Conservation (phyloP, 2,797 vertebrate species). For the Rhynchonycteris naso region DNA sequence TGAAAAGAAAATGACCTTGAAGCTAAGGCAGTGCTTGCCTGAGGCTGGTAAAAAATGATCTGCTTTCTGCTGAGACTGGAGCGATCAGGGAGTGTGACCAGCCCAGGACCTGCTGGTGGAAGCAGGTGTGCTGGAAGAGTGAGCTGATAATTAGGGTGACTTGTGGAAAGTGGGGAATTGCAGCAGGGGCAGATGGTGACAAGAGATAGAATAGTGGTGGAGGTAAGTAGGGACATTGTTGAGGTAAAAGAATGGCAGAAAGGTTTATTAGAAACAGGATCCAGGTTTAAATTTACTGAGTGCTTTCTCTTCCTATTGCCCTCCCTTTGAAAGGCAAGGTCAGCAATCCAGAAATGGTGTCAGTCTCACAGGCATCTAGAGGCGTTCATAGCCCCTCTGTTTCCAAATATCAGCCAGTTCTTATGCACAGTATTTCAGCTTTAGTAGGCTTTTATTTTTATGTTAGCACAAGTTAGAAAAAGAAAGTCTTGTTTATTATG, state of each 20-base stretch:
- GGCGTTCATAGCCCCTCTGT: not conserved
- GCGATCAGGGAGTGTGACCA: not conserved
- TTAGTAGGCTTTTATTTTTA: not conserved
- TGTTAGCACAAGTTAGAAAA: not conserved
- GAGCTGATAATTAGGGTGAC: slow-evolving; percentile 12
- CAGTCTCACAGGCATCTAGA: not conserved
- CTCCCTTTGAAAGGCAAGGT: not conserved
- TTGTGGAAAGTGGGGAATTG: not conserved
- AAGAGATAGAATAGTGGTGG: not conserved
- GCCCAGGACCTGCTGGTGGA: not conserved
- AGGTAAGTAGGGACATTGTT: not conserved
- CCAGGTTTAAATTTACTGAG: not conserved
- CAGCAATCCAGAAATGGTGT: not conserved
- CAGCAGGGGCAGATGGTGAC: not conserved
- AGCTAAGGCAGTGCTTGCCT: slow-evolving; percentile 47
- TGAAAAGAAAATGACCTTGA: slow-evolving; percentile 59
- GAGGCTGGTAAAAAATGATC: not conserved
- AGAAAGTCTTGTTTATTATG: not conserved
- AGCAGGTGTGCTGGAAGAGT: slow-evolving; percentile 17
- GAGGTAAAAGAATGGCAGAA: not conserved
- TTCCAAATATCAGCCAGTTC: not conserved
- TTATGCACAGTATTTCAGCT: not conserved
- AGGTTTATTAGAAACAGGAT: not conserved
- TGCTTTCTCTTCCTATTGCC: not conserved
- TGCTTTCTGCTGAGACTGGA: slow-evolving; percentile 50